A percentile compares a stretch with the other conserved stretches of the same genome.
These are phyloP conservation scores for Idaea straminata DNA, from an alignment of 2,888 invertebrate genomes.

Conservation along the genomic window DNA sequence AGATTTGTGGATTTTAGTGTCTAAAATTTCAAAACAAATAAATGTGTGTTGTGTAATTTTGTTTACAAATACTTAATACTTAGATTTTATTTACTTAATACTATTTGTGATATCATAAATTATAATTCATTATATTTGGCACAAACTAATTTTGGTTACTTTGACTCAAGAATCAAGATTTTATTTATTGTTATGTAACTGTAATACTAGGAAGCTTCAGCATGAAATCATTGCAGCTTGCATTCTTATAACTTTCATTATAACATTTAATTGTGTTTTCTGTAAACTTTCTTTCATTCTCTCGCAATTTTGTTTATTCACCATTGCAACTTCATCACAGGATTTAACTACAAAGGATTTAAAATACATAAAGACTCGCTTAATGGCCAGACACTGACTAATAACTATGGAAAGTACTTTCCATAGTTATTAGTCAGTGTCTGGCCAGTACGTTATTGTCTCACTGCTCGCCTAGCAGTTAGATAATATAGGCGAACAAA, in stretches of 20 bases:
- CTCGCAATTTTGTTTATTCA: constrained; percentile 18
- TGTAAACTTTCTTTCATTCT: neutral
- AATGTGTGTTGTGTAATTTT: no score
- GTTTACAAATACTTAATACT: no score
- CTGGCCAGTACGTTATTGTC: no score
- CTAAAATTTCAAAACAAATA: no score
- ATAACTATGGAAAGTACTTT: no score
- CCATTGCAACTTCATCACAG: constrained; percentile 29
- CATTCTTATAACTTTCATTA: neutral
- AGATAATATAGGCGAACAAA: neutral
- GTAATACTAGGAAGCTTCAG: neutral
- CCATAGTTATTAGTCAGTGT: no score
- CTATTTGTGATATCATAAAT: neutral
- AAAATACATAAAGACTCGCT: neutral
- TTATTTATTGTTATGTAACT: no score
- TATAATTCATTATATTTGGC: neutral
- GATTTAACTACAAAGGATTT: constrained; percentile 27
- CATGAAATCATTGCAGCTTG: neutral
- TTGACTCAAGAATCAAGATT: no score
- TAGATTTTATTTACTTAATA: no score
- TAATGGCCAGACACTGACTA: no score
- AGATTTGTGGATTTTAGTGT: no score
- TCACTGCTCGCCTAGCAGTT: neutral
- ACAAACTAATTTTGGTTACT: no score
- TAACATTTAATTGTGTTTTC: neutral